These are phyloP conservation scores for Myotis yumanensis DNA, from an alignment of 2,113 vertebrate species.

Conservation along the genomic window DNA sequence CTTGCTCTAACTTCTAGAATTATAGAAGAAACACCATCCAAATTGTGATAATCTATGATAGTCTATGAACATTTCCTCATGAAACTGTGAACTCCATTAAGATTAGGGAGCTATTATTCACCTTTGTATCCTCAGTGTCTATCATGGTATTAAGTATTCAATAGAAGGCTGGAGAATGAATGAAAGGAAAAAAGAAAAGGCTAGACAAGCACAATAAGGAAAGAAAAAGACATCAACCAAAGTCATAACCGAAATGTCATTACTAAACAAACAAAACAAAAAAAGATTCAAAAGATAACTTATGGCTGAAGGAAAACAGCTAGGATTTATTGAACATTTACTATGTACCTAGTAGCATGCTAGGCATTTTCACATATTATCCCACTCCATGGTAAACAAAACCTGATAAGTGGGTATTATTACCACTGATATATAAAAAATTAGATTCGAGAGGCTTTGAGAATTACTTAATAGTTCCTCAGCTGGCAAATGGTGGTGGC, in stretches of 20 bases:
- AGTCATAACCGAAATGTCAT: neutral
- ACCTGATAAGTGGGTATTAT: neutral
- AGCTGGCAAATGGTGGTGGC: neutral
- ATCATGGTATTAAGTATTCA: neutral
- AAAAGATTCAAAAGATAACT: neutral
- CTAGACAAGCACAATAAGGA: neutral
- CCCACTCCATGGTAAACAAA: neutral
- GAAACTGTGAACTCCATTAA: neutral
- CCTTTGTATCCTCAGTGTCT: neutral
- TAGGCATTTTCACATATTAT: neutral
- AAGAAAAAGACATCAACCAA: neutral
- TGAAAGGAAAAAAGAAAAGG: neutral
- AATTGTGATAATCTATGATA: too few species aligned
- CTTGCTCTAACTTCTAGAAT: neutral
- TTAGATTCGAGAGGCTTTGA: neutral
- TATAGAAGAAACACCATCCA: too few species aligned
- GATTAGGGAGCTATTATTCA: neutral
- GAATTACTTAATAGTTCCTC: neutral
- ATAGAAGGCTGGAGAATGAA: neutral
- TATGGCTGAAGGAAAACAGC: neutral
- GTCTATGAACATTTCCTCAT: neutral
- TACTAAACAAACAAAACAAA: neutral
- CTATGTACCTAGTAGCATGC: neutral
- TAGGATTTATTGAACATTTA: neutral
- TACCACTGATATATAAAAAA: neutral